phyloP scores from a whole-genome alignment of 2,888 invertebrate genomes.

The Synanthedon vespiformis region DNA sequence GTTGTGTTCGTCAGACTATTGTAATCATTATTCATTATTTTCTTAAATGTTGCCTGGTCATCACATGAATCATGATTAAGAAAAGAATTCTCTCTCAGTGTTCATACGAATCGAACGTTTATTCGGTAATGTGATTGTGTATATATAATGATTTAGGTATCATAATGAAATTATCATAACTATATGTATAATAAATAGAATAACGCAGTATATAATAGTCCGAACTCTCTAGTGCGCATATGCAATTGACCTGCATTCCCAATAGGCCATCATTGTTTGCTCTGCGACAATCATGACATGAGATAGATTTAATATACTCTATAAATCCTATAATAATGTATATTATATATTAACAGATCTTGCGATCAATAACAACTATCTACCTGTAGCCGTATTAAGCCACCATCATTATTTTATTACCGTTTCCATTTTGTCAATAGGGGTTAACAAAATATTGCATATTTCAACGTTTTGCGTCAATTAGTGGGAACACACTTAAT shows the following conservation, averaged over 20 bases:
- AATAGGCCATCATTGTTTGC: conserved; percentile 50
- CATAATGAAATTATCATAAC: neutral
- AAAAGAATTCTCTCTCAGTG: too few species aligned
- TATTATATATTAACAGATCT: neutral
- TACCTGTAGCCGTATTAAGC: neutral
- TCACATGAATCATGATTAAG: too few species aligned
- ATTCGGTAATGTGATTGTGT: too few species aligned
- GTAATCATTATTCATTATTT: too few species aligned
- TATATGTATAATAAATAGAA: neutral
- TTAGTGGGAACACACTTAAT: too few species aligned
- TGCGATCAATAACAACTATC: neutral
- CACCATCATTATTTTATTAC: neutral
- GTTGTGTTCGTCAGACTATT: too few species aligned
- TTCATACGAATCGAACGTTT: too few species aligned
- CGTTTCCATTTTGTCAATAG: too few species aligned
- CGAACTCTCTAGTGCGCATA: conserved; percentile 27
- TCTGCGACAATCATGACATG: conserved; percentile 52
- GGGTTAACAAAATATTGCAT: too few species aligned
- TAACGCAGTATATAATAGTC: neutral
- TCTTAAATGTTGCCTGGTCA: too few species aligned
- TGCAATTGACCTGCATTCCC: conserved; percentile 52
- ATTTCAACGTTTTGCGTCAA: too few species aligned
- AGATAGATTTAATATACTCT: conserved; percentile 4
- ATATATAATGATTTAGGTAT: neutral
- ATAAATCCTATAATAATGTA: too few species aligned